A percentile compares a stretch with the other conserved stretches of the same genome.
Conservation (phyloP, 2,888 invertebrate species). For the Pegoplata infirma region DNA sequence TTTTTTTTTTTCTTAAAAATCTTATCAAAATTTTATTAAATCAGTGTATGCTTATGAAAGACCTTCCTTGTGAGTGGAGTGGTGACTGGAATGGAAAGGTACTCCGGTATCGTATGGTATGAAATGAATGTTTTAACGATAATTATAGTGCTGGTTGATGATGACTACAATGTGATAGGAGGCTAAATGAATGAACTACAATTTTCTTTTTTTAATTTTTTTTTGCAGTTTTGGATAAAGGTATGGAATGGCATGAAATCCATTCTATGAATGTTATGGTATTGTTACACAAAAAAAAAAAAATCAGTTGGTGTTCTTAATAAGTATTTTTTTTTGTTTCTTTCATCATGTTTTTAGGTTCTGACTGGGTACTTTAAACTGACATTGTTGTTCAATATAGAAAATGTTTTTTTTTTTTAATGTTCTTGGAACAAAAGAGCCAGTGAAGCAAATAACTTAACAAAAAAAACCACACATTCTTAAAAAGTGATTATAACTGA, state of each 20-base stretch:
- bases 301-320: conserved; percentile 42
- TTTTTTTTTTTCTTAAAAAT: no score
- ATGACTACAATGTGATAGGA: conserved; percentile 24
- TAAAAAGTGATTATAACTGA: conserved; percentile 25
- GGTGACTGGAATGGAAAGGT: conserved; percentile 25
- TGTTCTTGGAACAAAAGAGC: conserved; percentile 36
- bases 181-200: conserved; percentile 46
- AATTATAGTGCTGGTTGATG: conserved; percentile 50
- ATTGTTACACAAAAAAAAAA: conserved; percentile 24
- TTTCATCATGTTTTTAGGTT: conserved; percentile 16
- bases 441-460: conserved; percentile 49
- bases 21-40: no score
- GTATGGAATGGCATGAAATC: no score
- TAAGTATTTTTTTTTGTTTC: conserved; percentile 6
- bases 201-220: conserved; percentile 18
- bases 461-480: conserved; percentile 51
- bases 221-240: conserved; percentile 13
- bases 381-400: conserved; percentile 26
- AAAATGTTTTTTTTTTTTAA: neutral
- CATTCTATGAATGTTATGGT: conserved; percentile 20
- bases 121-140: conserved; percentile 52
- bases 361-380: conserved; percentile 1
- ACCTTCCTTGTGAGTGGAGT: no score
- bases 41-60: no score
- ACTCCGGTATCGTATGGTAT: neutral